Conservation (phyloP, 1,140 invertebrate genomes). For the Brachionus manjavacas region DNA sequence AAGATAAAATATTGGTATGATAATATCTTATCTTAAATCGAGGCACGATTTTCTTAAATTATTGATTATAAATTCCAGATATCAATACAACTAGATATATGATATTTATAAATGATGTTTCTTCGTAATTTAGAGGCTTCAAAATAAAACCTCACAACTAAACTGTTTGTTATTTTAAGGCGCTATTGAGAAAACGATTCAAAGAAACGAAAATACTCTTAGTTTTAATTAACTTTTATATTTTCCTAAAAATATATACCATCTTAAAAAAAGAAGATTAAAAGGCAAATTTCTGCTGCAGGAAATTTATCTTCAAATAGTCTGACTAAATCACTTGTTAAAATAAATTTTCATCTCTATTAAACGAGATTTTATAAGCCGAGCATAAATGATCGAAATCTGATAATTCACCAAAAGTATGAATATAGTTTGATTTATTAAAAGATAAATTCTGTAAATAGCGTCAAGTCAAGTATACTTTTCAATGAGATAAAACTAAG, state of each 20-base stretch:
- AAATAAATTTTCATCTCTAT: neutral
- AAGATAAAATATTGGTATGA: neutral
- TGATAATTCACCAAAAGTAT: slow-evolving; percentile 4
- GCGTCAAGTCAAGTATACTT: slow-evolving; percentile 18
- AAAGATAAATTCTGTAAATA: slow-evolving; percentile 9
- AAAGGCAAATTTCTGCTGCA: neutral
- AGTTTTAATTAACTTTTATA: neutral
- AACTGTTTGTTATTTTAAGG: neutral
- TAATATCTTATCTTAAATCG: neutral
- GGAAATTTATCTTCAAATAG: slow-evolving; percentile 1
- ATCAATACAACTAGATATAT: neutral
- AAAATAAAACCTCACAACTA: neutral
- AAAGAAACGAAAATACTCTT: neutral
- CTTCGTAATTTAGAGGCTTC: neutral
- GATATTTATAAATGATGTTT: slow-evolving; percentile 1
- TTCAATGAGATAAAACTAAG: slow-evolving; percentile 1
- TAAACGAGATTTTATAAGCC: neutral
- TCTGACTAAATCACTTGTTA: slow-evolving; percentile 20
- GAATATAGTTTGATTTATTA: slow-evolving; percentile 15
- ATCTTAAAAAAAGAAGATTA: neutral
- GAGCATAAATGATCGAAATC: slow-evolving; percentile 2
- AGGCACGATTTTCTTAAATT: neutral
- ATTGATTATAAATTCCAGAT: neutral
- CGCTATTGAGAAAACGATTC: neutral
- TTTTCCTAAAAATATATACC: neutral